Conservation (phyloP, 2,113 vertebrate genomes). For the Eidolon helvum region DNA sequence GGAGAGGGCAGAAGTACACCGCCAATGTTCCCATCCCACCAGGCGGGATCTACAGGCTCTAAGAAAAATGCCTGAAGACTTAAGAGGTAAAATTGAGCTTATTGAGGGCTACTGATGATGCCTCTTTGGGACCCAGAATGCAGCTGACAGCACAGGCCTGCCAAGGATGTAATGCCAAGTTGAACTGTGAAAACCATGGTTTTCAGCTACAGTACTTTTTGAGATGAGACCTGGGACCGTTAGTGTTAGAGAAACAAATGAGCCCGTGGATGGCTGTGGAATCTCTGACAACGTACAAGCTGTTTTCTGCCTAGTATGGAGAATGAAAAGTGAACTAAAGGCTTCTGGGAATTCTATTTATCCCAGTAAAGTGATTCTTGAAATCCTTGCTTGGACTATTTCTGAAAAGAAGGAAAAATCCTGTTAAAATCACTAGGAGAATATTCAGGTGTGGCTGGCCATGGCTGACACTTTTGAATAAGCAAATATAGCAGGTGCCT, state of each 20-base stretch:
- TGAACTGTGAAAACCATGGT: not conserved
- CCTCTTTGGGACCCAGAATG: not conserved
- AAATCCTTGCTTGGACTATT: not conserved
- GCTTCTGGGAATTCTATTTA: not conserved
- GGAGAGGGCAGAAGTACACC: slow-evolving; percentile 13
- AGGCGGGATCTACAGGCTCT: not conserved
- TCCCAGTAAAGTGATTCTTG: not conserved
- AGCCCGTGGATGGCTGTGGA: not conserved
- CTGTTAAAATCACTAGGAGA: not conserved
- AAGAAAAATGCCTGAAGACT: not conserved
- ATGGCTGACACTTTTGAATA: not conserved
- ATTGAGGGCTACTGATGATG: not conserved
- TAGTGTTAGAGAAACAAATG: not conserved
- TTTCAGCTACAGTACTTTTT: not conserved
- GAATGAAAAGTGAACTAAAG: not conserved
- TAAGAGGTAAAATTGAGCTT: not conserved
- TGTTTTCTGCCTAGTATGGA: not conserved
- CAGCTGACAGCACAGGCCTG: not conserved
- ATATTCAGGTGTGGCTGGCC: not conserved
- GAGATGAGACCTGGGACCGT: not conserved
- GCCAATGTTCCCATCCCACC: not conserved
- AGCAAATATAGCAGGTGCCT: not conserved
- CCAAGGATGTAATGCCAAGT: not conserved
- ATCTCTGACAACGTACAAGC: not conserved
- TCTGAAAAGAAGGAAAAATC: not conserved